These are phyloP conservation scores for Grapholita molesta DNA, from an alignment of 1,140 invertebrate species.

Conservation along the genomic window DNA sequence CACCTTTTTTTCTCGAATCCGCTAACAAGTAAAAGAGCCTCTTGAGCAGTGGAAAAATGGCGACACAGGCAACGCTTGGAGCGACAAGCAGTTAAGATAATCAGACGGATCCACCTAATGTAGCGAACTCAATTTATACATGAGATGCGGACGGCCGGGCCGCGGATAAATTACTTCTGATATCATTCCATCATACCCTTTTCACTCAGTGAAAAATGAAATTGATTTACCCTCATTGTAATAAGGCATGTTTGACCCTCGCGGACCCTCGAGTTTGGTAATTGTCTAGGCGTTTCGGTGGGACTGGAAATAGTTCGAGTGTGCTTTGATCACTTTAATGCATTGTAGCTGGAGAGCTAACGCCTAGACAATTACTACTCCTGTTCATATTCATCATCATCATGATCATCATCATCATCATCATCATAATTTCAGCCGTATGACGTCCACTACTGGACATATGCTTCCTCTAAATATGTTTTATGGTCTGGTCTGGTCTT, in stretches of 20 bases:
- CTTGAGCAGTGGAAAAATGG: no score
- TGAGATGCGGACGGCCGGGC: not conserved
- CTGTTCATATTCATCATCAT: no score
- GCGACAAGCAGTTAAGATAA: not conserved
- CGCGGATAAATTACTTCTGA: not conserved
- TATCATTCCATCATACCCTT: slow-evolving; percentile 12
- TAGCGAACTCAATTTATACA: slow-evolving; percentile 1
- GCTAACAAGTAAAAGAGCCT: no score
- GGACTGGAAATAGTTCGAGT: not conserved
- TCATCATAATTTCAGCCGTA: no score
- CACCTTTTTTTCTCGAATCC: no score
- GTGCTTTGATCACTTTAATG: not conserved
- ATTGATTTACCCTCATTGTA: slow-evolving; percentile 14
- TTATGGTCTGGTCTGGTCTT: no score
- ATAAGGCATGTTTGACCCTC: not conserved
- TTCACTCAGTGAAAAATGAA: slow-evolving; percentile 10
- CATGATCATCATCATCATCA: no score
- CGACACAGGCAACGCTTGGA: no score
- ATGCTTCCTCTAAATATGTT: no score
- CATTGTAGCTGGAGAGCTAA: no score
- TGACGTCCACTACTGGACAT: no score
- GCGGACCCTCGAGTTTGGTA: not conserved
- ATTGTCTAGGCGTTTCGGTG: not conserved
- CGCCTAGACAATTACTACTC: no score
- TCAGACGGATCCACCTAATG: not conserved